A percentile compares a stretch with the other conserved stretches of the same genome.
These are phyloP conservation scores for Manis crassicaudata DNA, from an alignment of 2,797 vertebrate genomes.

Conservation along the genomic window DNA sequence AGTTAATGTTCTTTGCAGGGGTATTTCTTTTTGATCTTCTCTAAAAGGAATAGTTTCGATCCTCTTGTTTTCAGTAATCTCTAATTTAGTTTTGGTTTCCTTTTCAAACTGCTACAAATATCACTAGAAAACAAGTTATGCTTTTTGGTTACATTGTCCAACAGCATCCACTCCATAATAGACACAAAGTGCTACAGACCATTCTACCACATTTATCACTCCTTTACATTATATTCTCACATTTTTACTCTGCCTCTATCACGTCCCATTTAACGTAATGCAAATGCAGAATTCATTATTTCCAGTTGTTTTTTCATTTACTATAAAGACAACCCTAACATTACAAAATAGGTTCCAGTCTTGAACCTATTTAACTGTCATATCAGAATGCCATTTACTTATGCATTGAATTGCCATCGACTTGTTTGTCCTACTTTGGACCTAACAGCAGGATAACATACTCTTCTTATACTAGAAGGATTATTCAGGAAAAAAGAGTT, in stretches of 20 bases:
- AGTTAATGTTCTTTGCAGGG: background rate
- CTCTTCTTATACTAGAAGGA: background rate
- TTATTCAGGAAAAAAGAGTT: background rate
- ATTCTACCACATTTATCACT: background rate
- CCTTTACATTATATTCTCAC: too few species aligned
- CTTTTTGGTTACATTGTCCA: background rate
- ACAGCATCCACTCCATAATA: background rate
- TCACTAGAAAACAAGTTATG: background rate
- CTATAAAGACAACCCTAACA: background rate
- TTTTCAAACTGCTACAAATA: background rate
- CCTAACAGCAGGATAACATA: background rate
- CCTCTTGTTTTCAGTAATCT: background rate
- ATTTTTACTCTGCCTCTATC: background rate
- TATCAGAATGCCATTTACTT: background rate
- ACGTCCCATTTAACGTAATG: background rate
- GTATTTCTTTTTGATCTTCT: constrained; percentile 1
- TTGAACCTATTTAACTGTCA: background rate
- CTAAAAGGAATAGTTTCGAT: background rate
- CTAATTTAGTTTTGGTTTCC: background rate
- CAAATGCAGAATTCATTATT: background rate
- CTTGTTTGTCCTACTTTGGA: background rate
- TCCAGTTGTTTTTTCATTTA: background rate
- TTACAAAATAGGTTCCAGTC: background rate
- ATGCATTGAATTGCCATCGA: background rate
- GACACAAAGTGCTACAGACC: background rate